Conservation (phyloP, 2,797 vertebrate species). For the Cephalopachus bancanus region DNA sequence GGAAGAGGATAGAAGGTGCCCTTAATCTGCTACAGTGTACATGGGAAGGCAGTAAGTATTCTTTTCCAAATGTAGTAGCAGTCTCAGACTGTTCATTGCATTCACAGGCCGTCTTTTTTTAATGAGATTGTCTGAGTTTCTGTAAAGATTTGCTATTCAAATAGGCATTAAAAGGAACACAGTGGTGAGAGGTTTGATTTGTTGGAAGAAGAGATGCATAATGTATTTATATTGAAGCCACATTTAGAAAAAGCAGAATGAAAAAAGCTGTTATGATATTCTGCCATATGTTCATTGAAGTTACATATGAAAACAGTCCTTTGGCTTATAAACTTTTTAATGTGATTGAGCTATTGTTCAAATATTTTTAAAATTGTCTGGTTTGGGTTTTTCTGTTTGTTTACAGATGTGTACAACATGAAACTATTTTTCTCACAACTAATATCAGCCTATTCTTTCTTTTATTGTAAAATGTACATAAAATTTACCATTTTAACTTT, state of each 20-base stretch:
- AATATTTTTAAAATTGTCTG: constrained; percentile 12
- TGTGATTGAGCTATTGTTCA: constrained; percentile 27
- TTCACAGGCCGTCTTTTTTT: constrained; percentile 61
- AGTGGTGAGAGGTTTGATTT: constrained; percentile 74
- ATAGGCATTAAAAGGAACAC: constrained; percentile 76
- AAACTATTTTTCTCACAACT: constrained; percentile 47
- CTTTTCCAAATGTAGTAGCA: constrained; percentile 60
- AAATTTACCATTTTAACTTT: constrained; percentile 36
- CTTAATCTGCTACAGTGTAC: constrained; percentile 98
- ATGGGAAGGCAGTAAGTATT: constrained; percentile 97
- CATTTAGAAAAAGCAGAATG: constrained; percentile 68
- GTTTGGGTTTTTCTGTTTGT: constrained; percentile 22
- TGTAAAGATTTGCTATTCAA: constrained; percentile 74
- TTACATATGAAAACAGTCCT: constrained; percentile 56
- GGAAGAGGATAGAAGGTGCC: constrained; percentile 99
- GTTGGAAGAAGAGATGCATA: constrained; percentile 76
- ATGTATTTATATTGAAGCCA: constrained; percentile 75
- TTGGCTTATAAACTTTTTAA: constrained; percentile 55
- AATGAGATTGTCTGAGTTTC: constrained; percentile 77
- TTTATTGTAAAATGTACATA: constrained; percentile 17
- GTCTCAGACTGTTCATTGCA: constrained; percentile 63
- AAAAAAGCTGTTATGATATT: not conserved
- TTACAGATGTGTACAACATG: constrained; percentile 36
- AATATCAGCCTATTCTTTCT: not conserved
- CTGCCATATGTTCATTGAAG: constrained; percentile 49